Evolutionary conservation across 2,113 vertebrate species (phyloP).

Genomic region (Burhinus bistriatus): DNA sequence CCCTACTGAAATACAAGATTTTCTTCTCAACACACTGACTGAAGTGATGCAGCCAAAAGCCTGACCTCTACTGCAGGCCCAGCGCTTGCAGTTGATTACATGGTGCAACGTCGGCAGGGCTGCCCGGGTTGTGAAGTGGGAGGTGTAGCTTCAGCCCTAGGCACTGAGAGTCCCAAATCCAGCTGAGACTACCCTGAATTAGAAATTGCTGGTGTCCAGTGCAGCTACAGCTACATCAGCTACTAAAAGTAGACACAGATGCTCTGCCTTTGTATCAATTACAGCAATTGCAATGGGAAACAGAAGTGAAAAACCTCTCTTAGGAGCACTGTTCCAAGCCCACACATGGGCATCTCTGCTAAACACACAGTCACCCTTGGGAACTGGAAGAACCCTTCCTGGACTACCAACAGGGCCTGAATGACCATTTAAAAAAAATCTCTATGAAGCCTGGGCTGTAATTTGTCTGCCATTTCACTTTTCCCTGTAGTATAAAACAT

Average conservation of each 20-base stretch:
- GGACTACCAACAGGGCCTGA: neutral
- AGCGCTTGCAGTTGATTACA: neutral
- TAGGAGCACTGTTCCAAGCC: neutral
- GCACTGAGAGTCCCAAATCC: neutral
- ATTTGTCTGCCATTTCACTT: neutral
- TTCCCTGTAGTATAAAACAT: neutral
- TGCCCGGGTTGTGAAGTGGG: neutral
- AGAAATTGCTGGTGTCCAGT: neutral
- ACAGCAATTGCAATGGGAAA: neutral
- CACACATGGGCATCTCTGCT: neutral
- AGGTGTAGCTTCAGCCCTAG: neutral
- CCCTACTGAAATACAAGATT: neutral
- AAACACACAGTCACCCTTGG: neutral
- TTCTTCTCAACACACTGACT: neutral
- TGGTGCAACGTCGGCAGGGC: neutral
- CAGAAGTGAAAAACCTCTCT: slow-evolving; percentile 17
- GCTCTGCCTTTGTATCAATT: neutral
- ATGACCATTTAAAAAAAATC: neutral
- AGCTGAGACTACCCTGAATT: neutral
- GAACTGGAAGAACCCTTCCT: neutral
- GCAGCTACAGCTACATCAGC: neutral
- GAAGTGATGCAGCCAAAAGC: neutral
- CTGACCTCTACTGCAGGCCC: neutral
- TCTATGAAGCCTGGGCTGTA: neutral
- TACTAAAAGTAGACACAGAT: neutral